Base-by-base conservation (phyloP, 2,888 invertebrate species). In the Tenthredo notha region DNA sequence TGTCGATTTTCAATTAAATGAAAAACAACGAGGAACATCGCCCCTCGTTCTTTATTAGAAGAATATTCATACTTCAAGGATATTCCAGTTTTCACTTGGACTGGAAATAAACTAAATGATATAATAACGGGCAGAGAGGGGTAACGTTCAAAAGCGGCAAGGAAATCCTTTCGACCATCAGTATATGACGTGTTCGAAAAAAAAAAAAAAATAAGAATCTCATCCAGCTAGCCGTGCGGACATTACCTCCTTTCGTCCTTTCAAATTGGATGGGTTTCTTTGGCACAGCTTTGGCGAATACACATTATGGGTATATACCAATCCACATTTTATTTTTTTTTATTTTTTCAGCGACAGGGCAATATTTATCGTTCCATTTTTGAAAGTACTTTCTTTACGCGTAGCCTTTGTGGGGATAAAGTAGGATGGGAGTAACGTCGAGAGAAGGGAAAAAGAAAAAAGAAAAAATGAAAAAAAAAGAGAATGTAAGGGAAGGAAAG, bases 361-460 rank as follows among this genome's bases (percentile, higher is more conserved):
- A 37, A 61, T 80, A 80, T 61, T 61, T 40, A 65, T 40, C 37
- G 61, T 61, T 80, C 29, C 77, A 54, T 77, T 29, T 77, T 77
- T 61, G 61, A 80, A 61, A 21, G 80, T 65, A 80, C 80, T 80
- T 61, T 21, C 40, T 80, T 80, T 61, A 80, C 40, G 37, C 61
- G 12, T 40, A 43, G 43, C 40, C 80, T 80, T 61, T 80, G 80
- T 80, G 61, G 61, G 18, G 25, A 15, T 29, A 9, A 18, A 29
- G 29, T 7, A 29, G 18, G 43, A 74, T 21, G 43, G 74, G 9
- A 15, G 37, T 21, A 33, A 33, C 15, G 15, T 33, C 67, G 10
- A 50, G 37, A 43, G 12, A 21, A 21, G 37, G 43, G 1, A 25
- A 25, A 25, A 25, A 61, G 12, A 61, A 25, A 61, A 61, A 61